Evolutionary conservation across 2,888 invertebrate species (phyloP).

Genomic region (Catocala sponsa): DNA sequence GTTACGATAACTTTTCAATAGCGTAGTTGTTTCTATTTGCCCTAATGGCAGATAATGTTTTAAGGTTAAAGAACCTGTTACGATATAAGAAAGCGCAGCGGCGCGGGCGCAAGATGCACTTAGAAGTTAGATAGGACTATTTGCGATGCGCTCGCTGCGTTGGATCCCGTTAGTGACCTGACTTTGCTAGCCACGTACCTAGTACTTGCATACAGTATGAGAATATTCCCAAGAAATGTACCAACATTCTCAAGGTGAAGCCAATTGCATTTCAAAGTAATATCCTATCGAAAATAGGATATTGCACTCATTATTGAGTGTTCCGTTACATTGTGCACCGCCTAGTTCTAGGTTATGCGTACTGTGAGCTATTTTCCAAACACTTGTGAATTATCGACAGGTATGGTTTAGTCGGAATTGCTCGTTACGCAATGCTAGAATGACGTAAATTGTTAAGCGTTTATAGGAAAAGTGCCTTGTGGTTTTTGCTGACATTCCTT

Average conservation of each 20-base stretch:
- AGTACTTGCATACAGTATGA: conserved; percentile 47
- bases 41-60: conserved; percentile 67
- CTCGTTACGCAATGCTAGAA: conserved; percentile 38
- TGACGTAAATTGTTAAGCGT: conserved; percentile 43
- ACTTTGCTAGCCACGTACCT: conserved; percentile 52
- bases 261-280: conserved; percentile 36
- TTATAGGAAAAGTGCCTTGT: conserved; percentile 36
- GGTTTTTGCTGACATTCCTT: conserved; percentile 27
- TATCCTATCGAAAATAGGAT: conserved; percentile 36
- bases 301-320: conserved; percentile 29
- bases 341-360: conserved; percentile 34
- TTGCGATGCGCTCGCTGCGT: conserved; percentile 74
- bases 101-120: conserved; percentile 72
- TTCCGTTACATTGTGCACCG: conserved; percentile 29
- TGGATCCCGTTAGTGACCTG: conserved; percentile 79
- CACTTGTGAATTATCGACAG: conserved; percentile 27
- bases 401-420: conserved; percentile 32
- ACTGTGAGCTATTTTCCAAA: conserved; percentile 27
- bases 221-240: conserved; percentile 40
- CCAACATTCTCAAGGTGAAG: conserved; percentile 39
- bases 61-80: conserved; percentile 64
- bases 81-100: conserved; percentile 54
- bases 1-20: conserved; percentile 63
- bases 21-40: conserved; percentile 60
- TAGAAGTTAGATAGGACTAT: conserved; percentile 53